Evolutionary conservation across 1,140 invertebrate species (phyloP).

Genomic region (Calliphora vicina): DNA sequence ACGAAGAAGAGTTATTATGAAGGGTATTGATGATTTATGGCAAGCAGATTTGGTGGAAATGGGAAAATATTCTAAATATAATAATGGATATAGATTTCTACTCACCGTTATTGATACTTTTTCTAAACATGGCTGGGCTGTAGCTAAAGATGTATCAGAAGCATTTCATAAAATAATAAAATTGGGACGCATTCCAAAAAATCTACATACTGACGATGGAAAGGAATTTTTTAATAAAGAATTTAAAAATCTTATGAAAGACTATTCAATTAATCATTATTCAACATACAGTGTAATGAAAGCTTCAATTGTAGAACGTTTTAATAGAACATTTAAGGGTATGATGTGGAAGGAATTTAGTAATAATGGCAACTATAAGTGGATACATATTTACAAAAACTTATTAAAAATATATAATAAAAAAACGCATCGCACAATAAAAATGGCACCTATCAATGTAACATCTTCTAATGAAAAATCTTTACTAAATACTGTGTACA

Average conservation of each 20-base stretch:
- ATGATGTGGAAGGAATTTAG: constrained; percentile 64
- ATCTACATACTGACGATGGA: constrained; percentile 52
- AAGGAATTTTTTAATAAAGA: constrained; percentile 55
- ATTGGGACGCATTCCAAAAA: constrained; percentile 50
- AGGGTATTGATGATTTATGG: constrained; percentile 59
- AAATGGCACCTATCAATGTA: constrained; percentile 59
- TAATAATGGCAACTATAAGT: constrained; percentile 52
- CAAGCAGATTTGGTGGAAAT: constrained; percentile 63
- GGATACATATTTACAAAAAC: constrained; percentile 57
- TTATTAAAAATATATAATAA: constrained; percentile 63
- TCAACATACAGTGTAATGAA: constrained; percentile 63
- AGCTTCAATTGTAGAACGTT: constrained; percentile 59
- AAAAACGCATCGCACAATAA: constrained; percentile 61
- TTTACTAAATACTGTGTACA: constrained; percentile 46
- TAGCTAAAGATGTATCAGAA: constrained; percentile 47
- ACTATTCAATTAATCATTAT: constrained; percentile 62
- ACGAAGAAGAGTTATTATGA: constrained; percentile 50
- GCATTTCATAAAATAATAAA: constrained; percentile 41
- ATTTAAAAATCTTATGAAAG: constrained; percentile 52
- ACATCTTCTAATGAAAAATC: constrained; percentile 47
- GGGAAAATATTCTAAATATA: constrained; percentile 51
- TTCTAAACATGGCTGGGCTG: constrained; percentile 64
- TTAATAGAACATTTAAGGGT: constrained; percentile 63
- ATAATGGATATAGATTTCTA: constrained; percentile 63
- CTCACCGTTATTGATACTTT: constrained; percentile 65